These are phyloP conservation scores for Stictocephala bisonia DNA, from an alignment of 2,888 invertebrate genomes.

Conservation along the genomic window DNA sequence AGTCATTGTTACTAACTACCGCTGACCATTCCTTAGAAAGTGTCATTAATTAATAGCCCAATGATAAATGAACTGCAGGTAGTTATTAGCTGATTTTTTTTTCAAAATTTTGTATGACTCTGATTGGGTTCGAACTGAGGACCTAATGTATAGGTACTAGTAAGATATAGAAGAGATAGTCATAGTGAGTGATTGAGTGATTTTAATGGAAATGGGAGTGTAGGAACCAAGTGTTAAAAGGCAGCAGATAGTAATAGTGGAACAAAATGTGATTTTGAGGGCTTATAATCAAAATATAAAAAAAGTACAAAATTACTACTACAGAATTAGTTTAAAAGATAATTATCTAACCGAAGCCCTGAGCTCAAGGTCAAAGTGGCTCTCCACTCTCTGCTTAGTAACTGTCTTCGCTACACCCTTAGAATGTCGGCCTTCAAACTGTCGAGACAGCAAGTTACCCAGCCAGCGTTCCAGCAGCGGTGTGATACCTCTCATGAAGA, in stretches of 20 bases:
- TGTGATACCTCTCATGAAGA: constrained; percentile 99
- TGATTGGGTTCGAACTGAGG: too few species aligned
- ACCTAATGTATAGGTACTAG: too few species aligned
- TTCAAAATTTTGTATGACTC: too few species aligned
- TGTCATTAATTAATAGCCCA: too few species aligned
- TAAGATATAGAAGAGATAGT: too few species aligned
- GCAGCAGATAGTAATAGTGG: neutral
- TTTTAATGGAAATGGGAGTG: too few species aligned
- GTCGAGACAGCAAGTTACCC: constrained; percentile 97
- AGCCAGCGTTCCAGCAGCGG: constrained; percentile 98
- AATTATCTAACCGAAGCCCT: constrained; percentile 94
- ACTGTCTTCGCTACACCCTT: constrained; percentile 99
- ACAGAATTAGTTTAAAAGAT: neutral
- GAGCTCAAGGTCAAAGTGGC: constrained; percentile 98
- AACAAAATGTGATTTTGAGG: neutral
- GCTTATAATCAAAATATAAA: neutral
- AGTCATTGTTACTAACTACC: too few species aligned
- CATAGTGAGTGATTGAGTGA: too few species aligned
- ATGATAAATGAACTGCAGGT: too few species aligned
- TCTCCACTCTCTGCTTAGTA: constrained; percentile 99
- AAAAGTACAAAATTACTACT: neutral
- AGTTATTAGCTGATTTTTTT: too few species aligned
- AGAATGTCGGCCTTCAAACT: constrained; percentile 99
- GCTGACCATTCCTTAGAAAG: too few species aligned
- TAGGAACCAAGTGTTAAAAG: too few species aligned